phyloP scores from a whole-genome alignment of 2,888 invertebrate species.

The Watsonalla binaria region DNA sequence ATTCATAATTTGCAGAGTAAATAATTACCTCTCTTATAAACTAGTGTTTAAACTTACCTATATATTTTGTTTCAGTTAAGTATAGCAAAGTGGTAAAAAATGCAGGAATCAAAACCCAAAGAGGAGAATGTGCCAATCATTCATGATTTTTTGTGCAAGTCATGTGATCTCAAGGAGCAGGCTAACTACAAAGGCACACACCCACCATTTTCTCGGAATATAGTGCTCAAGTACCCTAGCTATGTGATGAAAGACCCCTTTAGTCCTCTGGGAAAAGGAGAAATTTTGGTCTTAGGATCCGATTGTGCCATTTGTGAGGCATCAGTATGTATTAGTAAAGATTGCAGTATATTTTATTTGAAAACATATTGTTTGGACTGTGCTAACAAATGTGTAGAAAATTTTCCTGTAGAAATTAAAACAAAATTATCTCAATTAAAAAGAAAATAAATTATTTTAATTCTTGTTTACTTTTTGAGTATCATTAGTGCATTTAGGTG shows the following conservation, averaged over 20 bases:
- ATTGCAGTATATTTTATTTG: conserved; percentile 89
- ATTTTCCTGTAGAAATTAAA: conserved; percentile 85
- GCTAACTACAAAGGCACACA: conserved; percentile 87
- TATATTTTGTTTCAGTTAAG: not conserved
- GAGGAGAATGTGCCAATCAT: conserved; percentile 35
- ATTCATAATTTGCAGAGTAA: not conserved
- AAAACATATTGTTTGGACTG: conserved; percentile 86
- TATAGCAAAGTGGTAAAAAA: conserved; percentile 44
- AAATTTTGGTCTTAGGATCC: conserved; percentile 86
- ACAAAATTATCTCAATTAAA: conserved; percentile 74
- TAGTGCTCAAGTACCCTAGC: conserved; percentile 83
- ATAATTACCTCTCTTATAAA: no score
- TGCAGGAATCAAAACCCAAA: conserved; percentile 40
- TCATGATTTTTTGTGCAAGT: conserved; percentile 80
- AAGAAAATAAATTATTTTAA: conserved; percentile 29
- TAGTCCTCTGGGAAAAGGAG: conserved; percentile 84
- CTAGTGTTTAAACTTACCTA: no score
- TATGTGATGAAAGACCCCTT: conserved; percentile 94
- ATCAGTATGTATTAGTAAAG: conserved; percentile 83
- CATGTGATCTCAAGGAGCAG: conserved; percentile 83
- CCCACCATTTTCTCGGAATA: conserved; percentile 85
- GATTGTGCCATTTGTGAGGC: conserved; percentile 85
- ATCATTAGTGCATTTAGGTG: no score
- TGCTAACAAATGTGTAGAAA: conserved; percentile 74
- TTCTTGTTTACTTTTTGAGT: not conserved